Evolutionary conservation across 2,888 invertebrate species (phyloP).

Genomic region (Polydrusus pterygomalis): DNA sequence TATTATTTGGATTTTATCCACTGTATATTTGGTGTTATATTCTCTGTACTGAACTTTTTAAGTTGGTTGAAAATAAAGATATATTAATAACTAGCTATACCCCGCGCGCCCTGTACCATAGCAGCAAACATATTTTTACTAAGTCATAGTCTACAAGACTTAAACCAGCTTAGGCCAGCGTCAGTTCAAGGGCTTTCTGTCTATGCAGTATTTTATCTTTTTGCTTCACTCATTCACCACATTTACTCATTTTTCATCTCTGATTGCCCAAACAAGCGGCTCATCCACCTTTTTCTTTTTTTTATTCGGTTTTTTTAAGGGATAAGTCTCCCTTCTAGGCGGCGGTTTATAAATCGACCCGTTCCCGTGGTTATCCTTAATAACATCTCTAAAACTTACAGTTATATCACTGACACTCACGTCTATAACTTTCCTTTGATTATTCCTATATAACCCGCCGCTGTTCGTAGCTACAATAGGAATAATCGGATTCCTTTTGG

Average conservation of each 20-base stretch:
- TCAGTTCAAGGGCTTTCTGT: neutral
- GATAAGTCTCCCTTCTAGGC: conserved; percentile 48
- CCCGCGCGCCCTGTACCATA: no score
- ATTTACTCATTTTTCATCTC: conserved; percentile 44
- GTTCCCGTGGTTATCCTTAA: conserved; percentile 31
- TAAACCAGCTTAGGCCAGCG: neutral
- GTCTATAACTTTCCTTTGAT: conserved; percentile 25
- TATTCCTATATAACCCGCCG: conserved; percentile 64
- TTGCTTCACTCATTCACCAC: neutral
- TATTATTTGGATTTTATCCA: no score
- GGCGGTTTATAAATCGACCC: conserved; percentile 61
- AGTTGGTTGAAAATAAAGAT: no score
- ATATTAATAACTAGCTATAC: no score
- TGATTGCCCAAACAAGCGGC: conserved; percentile 64
- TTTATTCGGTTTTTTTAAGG: conserved; percentile 46
- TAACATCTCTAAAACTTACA: conserved; percentile 47
- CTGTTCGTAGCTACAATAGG: conserved; percentile 46
- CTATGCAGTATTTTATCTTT: conserved; percentile 18
- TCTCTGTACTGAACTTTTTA: no score
- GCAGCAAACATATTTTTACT: no score
- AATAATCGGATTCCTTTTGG: conserved; percentile 45
- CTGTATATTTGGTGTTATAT: no score
- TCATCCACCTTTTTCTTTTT: conserved; percentile 67
- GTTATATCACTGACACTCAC: conserved; percentile 58
- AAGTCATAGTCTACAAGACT: no score